Percentiles rank a stretch among this genome's conserved stretches.
These are phyloP conservation scores for Ia io DNA, from an alignment of 2,113 vertebrate genomes.

Conservation along the genomic window DNA sequence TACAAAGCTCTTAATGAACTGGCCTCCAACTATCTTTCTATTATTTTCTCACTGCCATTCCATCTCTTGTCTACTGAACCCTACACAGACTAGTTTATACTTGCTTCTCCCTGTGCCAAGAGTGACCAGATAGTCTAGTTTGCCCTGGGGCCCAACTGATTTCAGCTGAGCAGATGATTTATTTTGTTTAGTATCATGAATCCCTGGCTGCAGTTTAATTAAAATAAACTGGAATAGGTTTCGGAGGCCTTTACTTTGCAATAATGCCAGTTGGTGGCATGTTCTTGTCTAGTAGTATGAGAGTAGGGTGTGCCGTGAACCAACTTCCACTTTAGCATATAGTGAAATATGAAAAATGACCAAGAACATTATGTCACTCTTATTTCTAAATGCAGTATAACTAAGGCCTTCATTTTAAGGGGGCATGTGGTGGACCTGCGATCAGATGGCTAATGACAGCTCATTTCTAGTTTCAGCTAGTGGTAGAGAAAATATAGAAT, in stretches of 20 bases:
- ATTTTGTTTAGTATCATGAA: neutral
- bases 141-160: neutral
- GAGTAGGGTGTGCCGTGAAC: neutral
- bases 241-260: neutral
- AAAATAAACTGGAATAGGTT: neutral
- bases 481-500: neutral
- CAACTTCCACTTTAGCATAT: constrained; percentile 12
- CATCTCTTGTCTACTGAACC: neutral
- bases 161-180: neutral
- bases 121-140: neutral
- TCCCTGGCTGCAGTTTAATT: neutral
- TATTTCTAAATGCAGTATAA: neutral
- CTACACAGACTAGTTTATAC: neutral
- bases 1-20: neutral
- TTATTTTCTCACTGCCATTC: neutral
- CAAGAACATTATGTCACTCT: neutral
- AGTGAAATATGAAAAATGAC: neutral
- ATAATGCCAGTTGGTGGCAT: neutral
- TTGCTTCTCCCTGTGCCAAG: neutral
- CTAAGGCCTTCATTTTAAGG: neutral
- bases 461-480: neutral
- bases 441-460: neutral
- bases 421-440: neutral
- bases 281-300: neutral
- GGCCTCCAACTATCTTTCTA: neutral